Percentiles rank a stretch among this genome's conserved stretches.
These are phyloP conservation scores for Poeciliopsis presidionis DNA, from an alignment of 2,797 vertebrate genomes.

Conservation along the genomic window DNA sequence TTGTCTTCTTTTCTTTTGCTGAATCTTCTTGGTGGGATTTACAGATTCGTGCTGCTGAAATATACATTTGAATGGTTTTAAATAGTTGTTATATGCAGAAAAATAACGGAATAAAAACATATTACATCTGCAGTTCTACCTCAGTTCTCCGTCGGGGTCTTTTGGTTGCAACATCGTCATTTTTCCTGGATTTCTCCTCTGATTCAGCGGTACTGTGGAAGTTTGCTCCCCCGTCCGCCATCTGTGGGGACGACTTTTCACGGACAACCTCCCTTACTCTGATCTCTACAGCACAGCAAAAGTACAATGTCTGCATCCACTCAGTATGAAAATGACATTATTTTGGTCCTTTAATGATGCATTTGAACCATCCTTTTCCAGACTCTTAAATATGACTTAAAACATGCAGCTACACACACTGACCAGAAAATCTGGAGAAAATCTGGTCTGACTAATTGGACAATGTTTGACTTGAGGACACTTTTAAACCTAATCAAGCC, in stretches of 20 bases:
- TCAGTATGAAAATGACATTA: neutral
- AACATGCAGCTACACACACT: neutral
- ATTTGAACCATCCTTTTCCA: neutral
- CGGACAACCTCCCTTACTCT: constrained; percentile 8
- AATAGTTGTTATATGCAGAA: neutral
- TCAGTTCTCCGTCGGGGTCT: neutral
- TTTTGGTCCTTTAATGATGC: neutral
- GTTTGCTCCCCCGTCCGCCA: constrained; percentile 42
- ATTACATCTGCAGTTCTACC: constrained; percentile 27
- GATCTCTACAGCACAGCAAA: neutral
- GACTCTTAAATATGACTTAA: neutral
- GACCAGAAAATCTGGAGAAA: neutral
- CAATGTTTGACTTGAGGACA: neutral
- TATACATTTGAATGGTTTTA: neutral
- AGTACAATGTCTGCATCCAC: neutral
- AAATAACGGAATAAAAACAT: neutral
- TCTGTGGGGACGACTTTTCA: constrained; percentile 10
- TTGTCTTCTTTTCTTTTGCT: constrained; percentile 31
- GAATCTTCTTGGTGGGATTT: constrained; percentile 2
- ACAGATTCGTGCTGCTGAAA: constrained; percentile 29
- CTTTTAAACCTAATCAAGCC: neutral
- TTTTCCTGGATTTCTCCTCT: neutral
- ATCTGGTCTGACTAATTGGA: neutral
- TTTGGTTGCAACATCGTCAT: constrained; percentile 23
- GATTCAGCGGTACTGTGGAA: neutral